phyloP scores from a whole-genome alignment of 2,888 invertebrate genomes.

The Scelioninae gen. 2 region DNA sequence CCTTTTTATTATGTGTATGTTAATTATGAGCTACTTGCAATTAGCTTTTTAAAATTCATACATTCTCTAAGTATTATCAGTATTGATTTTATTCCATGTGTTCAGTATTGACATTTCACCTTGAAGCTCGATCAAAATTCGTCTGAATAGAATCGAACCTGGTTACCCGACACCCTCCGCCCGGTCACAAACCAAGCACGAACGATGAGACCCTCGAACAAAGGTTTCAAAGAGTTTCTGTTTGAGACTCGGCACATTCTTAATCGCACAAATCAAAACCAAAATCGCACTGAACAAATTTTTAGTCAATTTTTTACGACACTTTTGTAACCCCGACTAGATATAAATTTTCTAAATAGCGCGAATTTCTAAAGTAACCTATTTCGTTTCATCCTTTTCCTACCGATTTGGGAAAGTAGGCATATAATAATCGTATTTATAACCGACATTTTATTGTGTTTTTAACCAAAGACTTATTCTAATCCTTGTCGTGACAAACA shows the following conservation, averaged over 20 bases:
- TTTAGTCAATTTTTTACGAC: slow-evolving; percentile 5
- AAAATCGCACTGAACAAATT: slow-evolving; percentile 6
- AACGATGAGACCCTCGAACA: slow-evolving; percentile 18
- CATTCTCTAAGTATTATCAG: too few species aligned
- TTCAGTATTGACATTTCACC: too few species aligned
- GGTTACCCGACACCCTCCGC: slow-evolving; percentile 1
- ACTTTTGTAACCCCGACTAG: slow-evolving; percentile 7
- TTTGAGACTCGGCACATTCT: background rate
- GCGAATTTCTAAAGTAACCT: background rate
- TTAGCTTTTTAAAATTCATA: too few species aligned
- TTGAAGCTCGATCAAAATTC: slow-evolving; percentile 14
- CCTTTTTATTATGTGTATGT: too few species aligned
- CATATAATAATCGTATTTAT: slow-evolving; percentile 13
- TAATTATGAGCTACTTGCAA: too few species aligned
- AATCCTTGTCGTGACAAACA: too few species aligned
- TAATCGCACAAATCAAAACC: slow-evolving; percentile 12
- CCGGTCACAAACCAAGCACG: background rate
- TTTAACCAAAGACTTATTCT: too few species aligned
- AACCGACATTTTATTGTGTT: too few species aligned
- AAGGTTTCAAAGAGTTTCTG: background rate
- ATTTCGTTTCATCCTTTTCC: slow-evolving; percentile 7
- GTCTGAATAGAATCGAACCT: slow-evolving; percentile 14
- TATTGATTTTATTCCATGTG: too few species aligned
- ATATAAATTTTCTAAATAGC: slow-evolving; percentile 5
- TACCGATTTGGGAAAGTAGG: slow-evolving; percentile 9